A percentile compares a stretch with the other conserved stretches of the same genome.
Evolutionary conservation across 2,113 vertebrate species (phyloP).

Genomic region (Zeus faber): DNA sequence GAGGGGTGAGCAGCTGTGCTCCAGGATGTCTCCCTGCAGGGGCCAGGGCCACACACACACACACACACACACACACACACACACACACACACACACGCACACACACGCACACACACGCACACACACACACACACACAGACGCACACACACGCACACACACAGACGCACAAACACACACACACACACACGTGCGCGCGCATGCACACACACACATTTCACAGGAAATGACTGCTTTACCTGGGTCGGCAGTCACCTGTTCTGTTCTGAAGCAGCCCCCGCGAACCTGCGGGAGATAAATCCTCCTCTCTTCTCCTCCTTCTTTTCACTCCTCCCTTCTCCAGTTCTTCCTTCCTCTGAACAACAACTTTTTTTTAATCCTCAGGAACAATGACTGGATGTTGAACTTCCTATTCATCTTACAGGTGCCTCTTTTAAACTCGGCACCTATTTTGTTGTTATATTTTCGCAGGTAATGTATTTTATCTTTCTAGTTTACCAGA

Average conservation of each 20-base stretch:
- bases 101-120: conserved; percentile 11
- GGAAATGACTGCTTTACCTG: conserved; percentile 74
- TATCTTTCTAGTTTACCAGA: no score
- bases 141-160: conserved; percentile 10
- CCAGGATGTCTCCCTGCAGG: conserved; percentile 71
- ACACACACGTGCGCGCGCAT: not conserved
- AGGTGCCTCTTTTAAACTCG: no score
- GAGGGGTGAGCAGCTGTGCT: conserved; percentile 65
- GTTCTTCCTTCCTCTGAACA: not conserved
- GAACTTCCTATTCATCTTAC: no score
- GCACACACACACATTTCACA: conserved; percentile 42
- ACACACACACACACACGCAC: conserved; percentile 14
- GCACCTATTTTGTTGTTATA: no score
- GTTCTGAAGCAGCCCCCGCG: conserved; percentile 53
- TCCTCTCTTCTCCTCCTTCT: conserved; percentile 5
- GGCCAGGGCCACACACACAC: conserved; percentile 41
- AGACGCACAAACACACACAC: conserved; percentile 7
- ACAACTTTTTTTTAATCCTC: no score
- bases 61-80: conserved; percentile 36
- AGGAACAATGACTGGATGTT: no score
- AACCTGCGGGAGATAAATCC: conserved; percentile 39
- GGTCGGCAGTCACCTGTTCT: conserved; percentile 72
- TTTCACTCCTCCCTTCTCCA: not conserved
- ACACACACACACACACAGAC: conserved; percentile 16
- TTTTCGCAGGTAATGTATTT: no score